Evolutionary conservation across 2,113 vertebrate genomes (phyloP).

Genomic region (Oncorhynchus tshawytscha): DNA sequence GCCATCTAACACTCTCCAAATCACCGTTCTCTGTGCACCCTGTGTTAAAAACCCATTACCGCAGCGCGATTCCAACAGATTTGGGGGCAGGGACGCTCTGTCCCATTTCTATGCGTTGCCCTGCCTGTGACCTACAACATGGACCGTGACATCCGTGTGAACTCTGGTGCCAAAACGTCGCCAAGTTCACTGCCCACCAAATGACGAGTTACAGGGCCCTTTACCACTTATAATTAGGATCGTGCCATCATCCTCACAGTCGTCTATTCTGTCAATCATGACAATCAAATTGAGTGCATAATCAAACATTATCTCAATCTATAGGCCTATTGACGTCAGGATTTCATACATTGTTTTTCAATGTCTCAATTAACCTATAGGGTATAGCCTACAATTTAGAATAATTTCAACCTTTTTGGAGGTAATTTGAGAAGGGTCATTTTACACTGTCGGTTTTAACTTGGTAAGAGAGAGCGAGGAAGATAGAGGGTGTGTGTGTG

Average conservation of each 20-base stretch:
- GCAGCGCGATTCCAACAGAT: neutral
- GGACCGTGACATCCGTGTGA: constrained; percentile 82
- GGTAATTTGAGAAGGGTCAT: neutral
- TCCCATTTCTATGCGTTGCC: constrained; percentile 68
- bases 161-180: constrained; percentile 70
- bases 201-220: constrained; percentile 77
- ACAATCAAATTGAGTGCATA: constrained; percentile 56
- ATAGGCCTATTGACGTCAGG: neutral
- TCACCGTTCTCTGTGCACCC: no score
- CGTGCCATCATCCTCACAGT: constrained; percentile 54
- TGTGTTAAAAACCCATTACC: constrained; percentile 17
- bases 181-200: constrained; percentile 86
- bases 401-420: no score
- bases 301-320: neutral
- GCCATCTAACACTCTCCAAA: neutral
- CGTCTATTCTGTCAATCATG: constrained; percentile 63
- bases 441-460: neutral
- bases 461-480: no score
- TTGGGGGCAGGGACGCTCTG: neutral
- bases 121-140: constrained; percentile 78
- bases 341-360: no score
- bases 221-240: constrained; percentile 76
- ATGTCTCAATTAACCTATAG: neutral
- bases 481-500: no score
- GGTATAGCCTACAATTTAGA: no score